Conservation (phyloP, 1,140 invertebrate species). For the Pseudomyrmex sp. region DNA sequence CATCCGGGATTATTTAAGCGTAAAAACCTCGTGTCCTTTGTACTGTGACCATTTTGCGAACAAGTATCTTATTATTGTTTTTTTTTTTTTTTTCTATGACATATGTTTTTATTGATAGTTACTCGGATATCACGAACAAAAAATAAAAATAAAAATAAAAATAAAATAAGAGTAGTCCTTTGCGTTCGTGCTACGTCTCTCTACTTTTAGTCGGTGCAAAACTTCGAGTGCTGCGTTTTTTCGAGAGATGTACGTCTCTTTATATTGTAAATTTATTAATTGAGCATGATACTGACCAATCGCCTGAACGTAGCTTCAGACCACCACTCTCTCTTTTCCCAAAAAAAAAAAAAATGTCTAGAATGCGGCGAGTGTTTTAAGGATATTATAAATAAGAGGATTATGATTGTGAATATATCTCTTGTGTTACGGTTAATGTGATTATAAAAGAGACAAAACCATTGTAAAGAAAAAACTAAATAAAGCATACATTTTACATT, state of each 20-base stretch:
- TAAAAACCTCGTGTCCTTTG: slow-evolving; percentile 34
- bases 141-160: too few relatives aligned
- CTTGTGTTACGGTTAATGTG: slow-evolving; percentile 85
- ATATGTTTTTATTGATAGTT: slow-evolving; percentile 46
- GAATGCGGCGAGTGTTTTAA: slow-evolving; percentile 83
- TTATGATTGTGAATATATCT: slow-evolving; percentile 84
- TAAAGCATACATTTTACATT: slow-evolving; percentile 86
- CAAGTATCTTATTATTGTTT: slow-evolving; percentile 6
- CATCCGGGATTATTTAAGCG: slow-evolving; percentile 70
- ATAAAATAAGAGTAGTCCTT: slow-evolving; percentile 72
- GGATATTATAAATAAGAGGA: slow-evolving; percentile 80
- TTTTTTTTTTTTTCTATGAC: slow-evolving; percentile 15
- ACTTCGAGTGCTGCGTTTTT: slow-evolving; percentile 38
- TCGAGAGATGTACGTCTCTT: slow-evolving; percentile 31
- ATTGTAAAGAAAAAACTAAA: slow-evolving; percentile 84
- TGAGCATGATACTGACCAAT: slow-evolving; percentile 83
- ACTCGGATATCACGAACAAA: slow-evolving; percentile 72
- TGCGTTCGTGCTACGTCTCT: slow-evolving; percentile 68
- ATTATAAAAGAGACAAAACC: slow-evolving; percentile 80
- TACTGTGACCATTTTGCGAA: slow-evolving; percentile 54
- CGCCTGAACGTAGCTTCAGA: slow-evolving; percentile 82
- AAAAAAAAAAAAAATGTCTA: slow-evolving; percentile 73
- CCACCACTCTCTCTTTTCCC: slow-evolving; percentile 83
- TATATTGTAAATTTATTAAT: slow-evolving; percentile 68
- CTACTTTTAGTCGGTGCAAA: slow-evolving; percentile 39